phyloP scores from a whole-genome alignment of 2,113 vertebrate species.

The Cyprinus carpio region DNA sequence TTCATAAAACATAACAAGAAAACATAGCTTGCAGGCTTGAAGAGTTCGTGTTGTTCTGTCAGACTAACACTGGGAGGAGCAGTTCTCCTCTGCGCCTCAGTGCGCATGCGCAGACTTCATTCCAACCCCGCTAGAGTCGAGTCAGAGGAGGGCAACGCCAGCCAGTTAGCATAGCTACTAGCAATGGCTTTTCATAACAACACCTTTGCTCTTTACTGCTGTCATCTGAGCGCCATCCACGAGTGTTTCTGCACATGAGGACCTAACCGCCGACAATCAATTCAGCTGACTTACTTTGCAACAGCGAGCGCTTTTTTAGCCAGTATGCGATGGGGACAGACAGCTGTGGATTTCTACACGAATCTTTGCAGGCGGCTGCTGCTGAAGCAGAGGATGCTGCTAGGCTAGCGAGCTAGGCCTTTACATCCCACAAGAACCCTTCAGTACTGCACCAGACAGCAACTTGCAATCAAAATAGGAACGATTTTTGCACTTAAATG shows the following conservation, averaged over 20 bases:
- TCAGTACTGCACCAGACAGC: background rate
- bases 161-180: slow-evolving; percentile 68
- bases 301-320: background rate
- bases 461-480: slow-evolving; percentile 12
- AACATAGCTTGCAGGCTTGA: background rate
- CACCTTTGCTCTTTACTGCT: slow-evolving; percentile 50
- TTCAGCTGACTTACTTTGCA: background rate
- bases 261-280: background rate
- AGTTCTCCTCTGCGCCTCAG: background rate
- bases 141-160: slow-evolving; percentile 66
- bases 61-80: background rate
- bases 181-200: slow-evolving; percentile 75
- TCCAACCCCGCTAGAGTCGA: slow-evolving; percentile 76
- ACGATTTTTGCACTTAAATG: background rate
- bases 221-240: slow-evolving; percentile 23
- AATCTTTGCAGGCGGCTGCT: slow-evolving; percentile 63
- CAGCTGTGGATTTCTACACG: slow-evolving; percentile 58
- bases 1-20: too few species aligned
- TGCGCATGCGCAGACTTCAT: slow-evolving; percentile 69
- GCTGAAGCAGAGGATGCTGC: slow-evolving; percentile 74
- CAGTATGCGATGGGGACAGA: slow-evolving; percentile 35
- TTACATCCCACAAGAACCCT: slow-evolving; percentile 22
- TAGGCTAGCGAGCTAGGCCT: slow-evolving; percentile 68
- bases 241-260: slow-evolving; percentile 23
- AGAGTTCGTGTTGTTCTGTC: background rate